Evolutionary conservation across 2,797 vertebrate species (phyloP).

Genomic region (Gephyroberyx darwinii): DNA sequence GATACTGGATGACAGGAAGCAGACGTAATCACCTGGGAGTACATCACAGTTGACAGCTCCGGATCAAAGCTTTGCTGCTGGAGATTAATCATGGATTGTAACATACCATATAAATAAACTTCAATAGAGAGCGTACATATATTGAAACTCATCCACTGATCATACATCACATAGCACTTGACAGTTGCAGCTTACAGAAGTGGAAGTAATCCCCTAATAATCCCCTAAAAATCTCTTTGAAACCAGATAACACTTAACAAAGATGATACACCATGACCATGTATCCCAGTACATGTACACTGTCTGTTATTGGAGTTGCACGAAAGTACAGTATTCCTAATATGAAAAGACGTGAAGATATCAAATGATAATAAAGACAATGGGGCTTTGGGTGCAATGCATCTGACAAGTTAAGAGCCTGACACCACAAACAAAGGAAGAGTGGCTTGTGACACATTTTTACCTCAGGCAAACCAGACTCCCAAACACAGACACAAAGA

Average conservation of each 20-base stretch:
- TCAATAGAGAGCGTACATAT: slow-evolving; percentile 30
- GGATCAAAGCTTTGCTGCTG: slow-evolving; percentile 67
- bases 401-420: slow-evolving; percentile 23
- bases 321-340: background rate
- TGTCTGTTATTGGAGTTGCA: background rate
- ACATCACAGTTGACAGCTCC: slow-evolving; percentile 70
- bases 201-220: slow-evolving; percentile 53
- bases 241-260: slow-evolving; percentile 41
- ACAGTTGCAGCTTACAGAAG: slow-evolving; percentile 39
- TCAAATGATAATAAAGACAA: slow-evolving; percentile 20
- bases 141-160: slow-evolving; percentile 45
- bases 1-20: slow-evolving; percentile 72
- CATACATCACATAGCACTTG: slow-evolving; percentile 25
- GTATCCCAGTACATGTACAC: background rate
- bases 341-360: slow-evolving; percentile 17
- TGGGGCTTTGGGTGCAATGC: background rate
- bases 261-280: slow-evolving; percentile 33
- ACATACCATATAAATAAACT: slow-evolving; percentile 62
- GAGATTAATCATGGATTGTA: slow-evolving; percentile 68
- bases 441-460: slow-evolving; percentile 34
- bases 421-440: slow-evolving; percentile 32
- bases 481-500: slow-evolving; percentile 28
- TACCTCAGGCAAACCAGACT: slow-evolving; percentile 41
- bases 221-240: slow-evolving; percentile 45
- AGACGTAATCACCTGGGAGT: slow-evolving; percentile 73